Percentiles rank a stretch among this genome's conserved stretches.
Conservation (phyloP, 2,888 invertebrate species). For the Arctia plantaginis region DNA sequence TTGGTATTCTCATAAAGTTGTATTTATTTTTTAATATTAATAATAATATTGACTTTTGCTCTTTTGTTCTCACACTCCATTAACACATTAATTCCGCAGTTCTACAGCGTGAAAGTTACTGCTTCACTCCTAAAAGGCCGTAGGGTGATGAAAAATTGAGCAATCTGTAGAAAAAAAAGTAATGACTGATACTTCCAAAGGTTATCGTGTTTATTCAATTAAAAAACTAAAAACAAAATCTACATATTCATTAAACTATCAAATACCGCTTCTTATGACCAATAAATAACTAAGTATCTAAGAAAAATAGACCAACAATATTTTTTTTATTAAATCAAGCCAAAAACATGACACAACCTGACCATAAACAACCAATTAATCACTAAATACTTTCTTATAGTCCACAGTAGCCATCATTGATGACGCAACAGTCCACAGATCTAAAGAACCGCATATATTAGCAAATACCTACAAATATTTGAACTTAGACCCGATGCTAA, state of each 20-base stretch:
- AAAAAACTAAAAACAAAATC: neutral
- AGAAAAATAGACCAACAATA: neutral
- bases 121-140: too few species aligned
- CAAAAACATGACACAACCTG: neutral
- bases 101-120: too few species aligned
- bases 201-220: neutral
- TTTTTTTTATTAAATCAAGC: constrained; percentile 5
- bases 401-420: constrained; percentile 15
- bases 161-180: neutral
- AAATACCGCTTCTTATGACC: neutral
- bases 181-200: too few species aligned
- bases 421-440: constrained; percentile 9
- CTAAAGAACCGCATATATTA: constrained; percentile 16
- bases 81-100: too few species aligned
- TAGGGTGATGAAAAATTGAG: too few species aligned
- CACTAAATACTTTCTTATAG: constrained; percentile 12
- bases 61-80: neutral
- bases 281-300: neutral
- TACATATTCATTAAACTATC: neutral
- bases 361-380: constrained; percentile 18
- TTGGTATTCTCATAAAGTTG: neutral
- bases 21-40: too few species aligned
- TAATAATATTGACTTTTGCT: too few species aligned
- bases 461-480: constrained; percentile 22
- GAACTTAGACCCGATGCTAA: constrained; percentile 43